These are phyloP conservation scores for Datnioides undecimradiatus DNA, from an alignment of 2,113 vertebrate species.

Conservation along the genomic window DNA sequence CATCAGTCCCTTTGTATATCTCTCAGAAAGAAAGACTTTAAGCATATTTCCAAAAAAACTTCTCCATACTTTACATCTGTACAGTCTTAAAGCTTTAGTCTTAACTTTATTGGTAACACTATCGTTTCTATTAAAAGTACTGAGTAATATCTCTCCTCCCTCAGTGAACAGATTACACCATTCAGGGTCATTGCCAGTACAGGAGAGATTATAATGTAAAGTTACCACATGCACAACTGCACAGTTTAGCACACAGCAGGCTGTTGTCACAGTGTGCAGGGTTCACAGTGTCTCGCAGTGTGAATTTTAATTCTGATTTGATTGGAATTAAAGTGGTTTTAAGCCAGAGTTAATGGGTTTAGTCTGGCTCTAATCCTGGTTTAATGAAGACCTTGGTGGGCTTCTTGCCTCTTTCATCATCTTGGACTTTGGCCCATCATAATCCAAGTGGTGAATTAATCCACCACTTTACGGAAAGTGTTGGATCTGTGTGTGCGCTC, in stretches of 20 bases:
- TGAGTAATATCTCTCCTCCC: conserved; percentile 32
- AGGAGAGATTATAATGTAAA: conserved; percentile 46
- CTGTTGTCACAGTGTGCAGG: conserved; percentile 35
- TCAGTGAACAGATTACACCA: conserved; percentile 33
- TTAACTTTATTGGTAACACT: conserved; percentile 60
- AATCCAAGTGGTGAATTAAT: conserved; percentile 64
- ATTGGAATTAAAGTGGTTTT: conserved; percentile 79
- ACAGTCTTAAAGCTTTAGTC: not conserved
- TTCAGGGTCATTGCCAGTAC: conserved; percentile 19
- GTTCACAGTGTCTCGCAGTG: conserved; percentile 46
- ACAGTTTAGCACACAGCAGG: conserved; percentile 26
- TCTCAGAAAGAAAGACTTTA: not conserved
- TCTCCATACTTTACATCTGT: not conserved
- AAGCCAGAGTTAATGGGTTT: conserved; percentile 79
- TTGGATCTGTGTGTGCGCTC: not conserved
- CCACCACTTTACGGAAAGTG: conserved; percentile 48
- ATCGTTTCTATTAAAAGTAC: conserved; percentile 31
- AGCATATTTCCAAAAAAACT: not conserved
- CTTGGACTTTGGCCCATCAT: conserved; percentile 58
- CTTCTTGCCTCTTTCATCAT: conserved; percentile 72
- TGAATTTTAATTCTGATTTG: conserved; percentile 85
- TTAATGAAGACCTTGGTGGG: conserved; percentile 92
- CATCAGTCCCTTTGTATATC: not conserved
- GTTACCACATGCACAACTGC: conserved; percentile 25
- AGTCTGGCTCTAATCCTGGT: conserved; percentile 89